Conservation (phyloP, 2,888 invertebrate species). For the Zygaena filipendulae region DNA sequence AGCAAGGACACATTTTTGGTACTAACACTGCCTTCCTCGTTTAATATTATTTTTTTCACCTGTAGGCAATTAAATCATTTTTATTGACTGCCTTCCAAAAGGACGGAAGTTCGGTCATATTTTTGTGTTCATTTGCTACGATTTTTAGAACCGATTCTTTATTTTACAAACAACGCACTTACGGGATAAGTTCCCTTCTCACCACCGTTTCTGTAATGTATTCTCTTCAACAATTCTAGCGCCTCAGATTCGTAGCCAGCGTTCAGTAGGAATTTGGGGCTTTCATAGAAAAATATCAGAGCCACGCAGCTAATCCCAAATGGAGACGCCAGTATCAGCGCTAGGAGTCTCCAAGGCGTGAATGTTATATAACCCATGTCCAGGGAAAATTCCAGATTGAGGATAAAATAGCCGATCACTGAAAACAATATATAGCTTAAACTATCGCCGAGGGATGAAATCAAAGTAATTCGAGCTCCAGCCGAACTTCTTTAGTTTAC, state of each 20-base stretch:
- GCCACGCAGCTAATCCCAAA: conserved; percentile 65
- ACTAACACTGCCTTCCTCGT: conserved; percentile 21
- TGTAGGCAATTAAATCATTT: too few species aligned
- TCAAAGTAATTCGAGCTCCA: too few species aligned
- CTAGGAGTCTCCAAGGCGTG: conserved; percentile 34
- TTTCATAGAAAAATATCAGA: conserved; percentile 71
- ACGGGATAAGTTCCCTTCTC: conserved; percentile 21
- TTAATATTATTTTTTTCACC: conserved; percentile 25
- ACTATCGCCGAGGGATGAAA: too few species aligned
- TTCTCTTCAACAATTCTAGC: conserved; percentile 62
- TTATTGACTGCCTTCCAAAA: too few species aligned
- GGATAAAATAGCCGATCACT: conserved; percentile 22
- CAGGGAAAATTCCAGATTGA: conserved; percentile 24
- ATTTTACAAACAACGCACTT: too few species aligned
- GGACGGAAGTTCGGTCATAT: too few species aligned
- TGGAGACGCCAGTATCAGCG: conserved; percentile 54
- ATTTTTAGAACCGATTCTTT: too few species aligned
- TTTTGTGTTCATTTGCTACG: too few species aligned
- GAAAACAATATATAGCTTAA: too few species aligned
- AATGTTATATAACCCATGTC: conserved; percentile 26
- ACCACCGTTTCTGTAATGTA: conserved; percentile 65
- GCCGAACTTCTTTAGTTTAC: too few species aligned
- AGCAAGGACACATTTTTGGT: conserved; percentile 27
- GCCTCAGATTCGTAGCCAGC: conserved; percentile 69
- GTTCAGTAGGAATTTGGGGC: conserved; percentile 77